These are phyloP conservation scores for Pungitius pungitius DNA, from an alignment of 2,113 vertebrate genomes.

Conservation along the genomic window DNA sequence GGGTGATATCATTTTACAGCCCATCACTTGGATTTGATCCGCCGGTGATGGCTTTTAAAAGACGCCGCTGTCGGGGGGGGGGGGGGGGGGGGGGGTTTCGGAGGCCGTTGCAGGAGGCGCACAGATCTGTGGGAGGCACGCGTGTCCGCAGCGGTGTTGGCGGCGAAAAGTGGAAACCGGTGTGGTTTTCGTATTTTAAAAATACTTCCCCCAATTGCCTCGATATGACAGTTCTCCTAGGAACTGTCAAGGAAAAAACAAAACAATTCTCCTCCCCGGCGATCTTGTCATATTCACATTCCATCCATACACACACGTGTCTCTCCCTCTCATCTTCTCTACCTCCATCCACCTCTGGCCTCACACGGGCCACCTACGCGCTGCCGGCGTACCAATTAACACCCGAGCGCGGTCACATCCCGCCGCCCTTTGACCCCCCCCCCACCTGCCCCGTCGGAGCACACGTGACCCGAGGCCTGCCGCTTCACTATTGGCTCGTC, in stretches of 20 bases:
- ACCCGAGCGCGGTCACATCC: constrained; percentile 56
- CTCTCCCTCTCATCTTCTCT: constrained; percentile 31
- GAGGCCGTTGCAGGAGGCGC: constrained; percentile 26
- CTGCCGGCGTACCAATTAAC: constrained; percentile 75
- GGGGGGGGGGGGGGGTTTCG: constrained; percentile 24
- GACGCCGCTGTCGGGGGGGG: constrained; percentile 24
- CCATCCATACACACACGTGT: constrained; percentile 27
- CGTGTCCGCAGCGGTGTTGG: constrained; percentile 6
- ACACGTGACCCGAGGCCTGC: constrained; percentile 46
- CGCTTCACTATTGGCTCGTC: constrained; percentile 71
- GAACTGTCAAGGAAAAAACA: constrained; percentile 48
- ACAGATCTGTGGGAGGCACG: constrained; percentile 16
- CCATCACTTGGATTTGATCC: constrained; percentile 62
- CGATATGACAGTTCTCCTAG: constrained; percentile 37
- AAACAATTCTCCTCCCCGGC: constrained; percentile 19
- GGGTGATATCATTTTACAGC: constrained; percentile 55
- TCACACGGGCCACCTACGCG: constrained; percentile 59
- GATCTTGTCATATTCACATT: constrained; percentile 58
- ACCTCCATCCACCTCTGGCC: constrained; percentile 51
- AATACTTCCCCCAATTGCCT: constrained; percentile 12
- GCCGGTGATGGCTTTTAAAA: constrained; percentile 56
- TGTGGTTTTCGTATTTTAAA: constrained; percentile 10
- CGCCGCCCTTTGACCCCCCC: constrained; percentile 73
- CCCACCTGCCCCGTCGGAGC: constrained; percentile 43
- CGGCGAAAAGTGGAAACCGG: constrained; percentile 5